Conservation (phyloP, 2,888 invertebrate species). For the Seira musarum region DNA sequence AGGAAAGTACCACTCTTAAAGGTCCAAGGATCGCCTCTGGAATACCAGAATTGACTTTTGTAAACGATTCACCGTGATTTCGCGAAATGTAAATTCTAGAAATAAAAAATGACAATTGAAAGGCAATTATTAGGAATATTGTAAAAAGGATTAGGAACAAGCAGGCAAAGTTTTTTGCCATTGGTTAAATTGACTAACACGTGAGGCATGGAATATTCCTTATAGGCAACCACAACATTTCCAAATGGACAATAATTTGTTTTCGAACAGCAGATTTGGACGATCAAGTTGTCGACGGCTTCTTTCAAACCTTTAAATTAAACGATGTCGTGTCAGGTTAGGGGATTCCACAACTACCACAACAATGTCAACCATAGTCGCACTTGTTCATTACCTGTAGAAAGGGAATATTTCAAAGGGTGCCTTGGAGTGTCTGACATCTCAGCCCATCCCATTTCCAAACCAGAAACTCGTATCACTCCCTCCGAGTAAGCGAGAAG, state of each 20-base stretch:
- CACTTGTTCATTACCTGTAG: constrained; percentile 45
- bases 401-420: constrained; percentile 40
- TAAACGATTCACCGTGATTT: constrained; percentile 29
- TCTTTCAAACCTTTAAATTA: constrained; percentile 56
- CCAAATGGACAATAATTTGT: constrained; percentile 54
- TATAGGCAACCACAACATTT: constrained; percentile 60
- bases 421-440: not conserved
- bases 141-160: not conserved
- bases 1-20: constrained; percentile 33
- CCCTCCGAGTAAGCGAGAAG: constrained; percentile 51
- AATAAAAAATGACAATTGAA: not conserved
- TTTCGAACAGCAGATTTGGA: constrained; percentile 63
- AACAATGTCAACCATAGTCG: constrained; percentile 7
- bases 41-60: not conserved
- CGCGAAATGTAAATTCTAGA: constrained; percentile 32
- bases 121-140: not conserved
- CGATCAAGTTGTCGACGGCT: constrained; percentile 50
- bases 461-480: constrained; percentile 56
- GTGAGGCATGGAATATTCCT: constrained; percentile 34
- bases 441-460: constrained; percentile 60
- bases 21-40: not conserved
- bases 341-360: not conserved
- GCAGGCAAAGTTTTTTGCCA: not conserved
- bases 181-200: constrained; percentile 35
- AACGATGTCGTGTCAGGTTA: not conserved